Evolutionary conservation across 2,113 vertebrate genomes (phyloP).

Genomic region (Sinosuthora webbiana): DNA sequence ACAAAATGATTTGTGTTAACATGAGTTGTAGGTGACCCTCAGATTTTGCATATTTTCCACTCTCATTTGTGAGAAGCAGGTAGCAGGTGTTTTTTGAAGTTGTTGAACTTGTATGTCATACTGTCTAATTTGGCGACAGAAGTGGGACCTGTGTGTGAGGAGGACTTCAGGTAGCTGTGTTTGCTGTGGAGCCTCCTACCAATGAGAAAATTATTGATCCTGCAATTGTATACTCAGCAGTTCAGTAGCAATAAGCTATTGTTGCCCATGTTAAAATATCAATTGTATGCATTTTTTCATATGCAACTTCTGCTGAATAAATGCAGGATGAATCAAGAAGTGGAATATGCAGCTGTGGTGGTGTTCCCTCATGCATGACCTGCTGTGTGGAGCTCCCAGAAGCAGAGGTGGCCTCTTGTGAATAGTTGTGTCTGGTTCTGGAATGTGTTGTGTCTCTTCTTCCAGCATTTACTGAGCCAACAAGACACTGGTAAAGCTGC

Average conservation of each 20-base stretch:
- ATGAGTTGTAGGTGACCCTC: neutral
- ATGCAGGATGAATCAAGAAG: neutral
- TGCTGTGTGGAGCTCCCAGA: rapidly evolving
- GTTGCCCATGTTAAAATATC: neutral
- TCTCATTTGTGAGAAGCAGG: neutral
- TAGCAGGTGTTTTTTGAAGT: neutral
- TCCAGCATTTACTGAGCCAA: neutral
- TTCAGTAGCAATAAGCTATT: neutral
- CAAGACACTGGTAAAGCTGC: neutral
- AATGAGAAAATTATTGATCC: rapidly evolving
- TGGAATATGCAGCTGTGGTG: neutral
- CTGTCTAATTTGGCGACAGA: neutral
- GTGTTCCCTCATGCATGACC: neutral
- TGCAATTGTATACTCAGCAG: neutral
- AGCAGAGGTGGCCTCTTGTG: neutral
- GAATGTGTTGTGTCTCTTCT: neutral
- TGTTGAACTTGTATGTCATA: rapidly evolving
- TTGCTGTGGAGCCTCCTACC: neutral
- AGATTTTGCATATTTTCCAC: neutral
- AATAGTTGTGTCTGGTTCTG: neutral
- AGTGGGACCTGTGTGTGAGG: neutral
- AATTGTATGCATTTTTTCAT: neutral
- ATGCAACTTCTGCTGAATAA: neutral
- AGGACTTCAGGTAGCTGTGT: neutral
- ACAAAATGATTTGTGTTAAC: neutral